Percentiles rank a stretch among this genome's conserved stretches.
Evolutionary conservation across 2,888 invertebrate genomes (phyloP).

Genomic region (Crioceris asparagi): DNA sequence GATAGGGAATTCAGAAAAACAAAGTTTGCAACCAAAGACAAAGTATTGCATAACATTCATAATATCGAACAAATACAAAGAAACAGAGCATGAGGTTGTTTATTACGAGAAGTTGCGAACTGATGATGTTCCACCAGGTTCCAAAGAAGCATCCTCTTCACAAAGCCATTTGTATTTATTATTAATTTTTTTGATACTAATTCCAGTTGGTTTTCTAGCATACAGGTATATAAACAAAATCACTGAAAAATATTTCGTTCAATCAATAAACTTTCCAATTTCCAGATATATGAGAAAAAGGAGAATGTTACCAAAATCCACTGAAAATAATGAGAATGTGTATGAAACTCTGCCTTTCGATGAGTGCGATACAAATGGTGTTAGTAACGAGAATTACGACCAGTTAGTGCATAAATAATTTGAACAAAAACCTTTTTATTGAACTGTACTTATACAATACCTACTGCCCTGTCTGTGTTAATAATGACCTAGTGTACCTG

Average conservation of each 20-base stretch:
- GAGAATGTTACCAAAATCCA: constrained; percentile 12
- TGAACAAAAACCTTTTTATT: too few species aligned
- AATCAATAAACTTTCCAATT: constrained; percentile 10
- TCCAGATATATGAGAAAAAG: constrained; percentile 23
- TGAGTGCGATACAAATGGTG: constrained; percentile 17
- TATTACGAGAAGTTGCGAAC: constrained; percentile 28
- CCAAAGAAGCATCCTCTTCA: constrained; percentile 10
- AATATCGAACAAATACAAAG: constrained; percentile 27
- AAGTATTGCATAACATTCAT: constrained; percentile 33
- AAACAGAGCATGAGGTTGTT: constrained; percentile 28
- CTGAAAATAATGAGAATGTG: constrained; percentile 21
- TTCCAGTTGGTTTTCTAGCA: constrained; percentile 23
- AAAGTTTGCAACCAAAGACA: constrained; percentile 23
- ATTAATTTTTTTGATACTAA: constrained; percentile 22
- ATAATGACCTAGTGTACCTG: too few species aligned
- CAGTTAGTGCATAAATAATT: constrained; percentile 26
- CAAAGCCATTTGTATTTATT: constrained; percentile 22
- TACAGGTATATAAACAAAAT: constrained; percentile 22
- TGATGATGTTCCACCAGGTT: constrained; percentile 8
- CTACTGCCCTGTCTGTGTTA: too few species aligned
- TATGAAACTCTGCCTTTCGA: constrained; percentile 34
- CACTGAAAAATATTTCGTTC: too few species aligned
- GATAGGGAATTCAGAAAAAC: constrained; percentile 21
- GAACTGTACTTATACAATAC: too few species aligned
- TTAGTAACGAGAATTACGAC: constrained; percentile 26